These are phyloP conservation scores for Bucco capensis DNA, from an alignment of 2,113 vertebrate genomes.

Conservation along the genomic window DNA sequence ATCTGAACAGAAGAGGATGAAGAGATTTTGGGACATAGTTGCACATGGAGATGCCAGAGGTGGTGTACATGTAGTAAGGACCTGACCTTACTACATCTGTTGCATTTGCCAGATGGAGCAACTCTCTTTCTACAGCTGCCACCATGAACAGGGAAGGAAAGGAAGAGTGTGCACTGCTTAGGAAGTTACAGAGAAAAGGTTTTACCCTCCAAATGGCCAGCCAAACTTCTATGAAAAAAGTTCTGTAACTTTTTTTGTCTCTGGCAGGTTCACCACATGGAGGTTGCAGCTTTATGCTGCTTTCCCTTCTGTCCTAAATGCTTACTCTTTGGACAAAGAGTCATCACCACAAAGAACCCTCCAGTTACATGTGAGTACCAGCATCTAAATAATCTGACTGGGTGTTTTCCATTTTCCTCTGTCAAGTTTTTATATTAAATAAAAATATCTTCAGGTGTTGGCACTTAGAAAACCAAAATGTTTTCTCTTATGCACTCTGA, in stretches of 20 bases:
- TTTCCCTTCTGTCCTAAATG: neutral
- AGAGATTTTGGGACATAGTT: neutral
- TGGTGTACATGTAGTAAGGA: fast-evolving
- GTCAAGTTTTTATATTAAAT: neutral
- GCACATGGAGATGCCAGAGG: fast-evolving
- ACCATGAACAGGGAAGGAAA: neutral
- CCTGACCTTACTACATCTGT: neutral
- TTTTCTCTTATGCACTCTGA: neutral
- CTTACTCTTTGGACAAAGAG: neutral
- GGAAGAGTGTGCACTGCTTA: neutral
- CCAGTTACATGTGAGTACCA: fast-evolving
- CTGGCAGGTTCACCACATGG: neutral
- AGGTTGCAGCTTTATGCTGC: neutral
- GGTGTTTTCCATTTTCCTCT: neutral
- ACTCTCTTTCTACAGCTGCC: neutral
- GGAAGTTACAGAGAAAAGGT: neutral
- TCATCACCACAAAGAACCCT: neutral
- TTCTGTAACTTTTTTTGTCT: neutral
- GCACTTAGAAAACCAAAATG: neutral
- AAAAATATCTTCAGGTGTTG: neutral
- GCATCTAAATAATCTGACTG: neutral
- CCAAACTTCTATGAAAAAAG: neutral
- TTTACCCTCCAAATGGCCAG: neutral
- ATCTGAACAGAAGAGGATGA: too few relatives aligned
- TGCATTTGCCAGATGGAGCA: fast-evolving